These are phyloP conservation scores for Mechanitis mazaeus DNA, from an alignment of 2,888 invertebrate genomes.

Conservation along the genomic window DNA sequence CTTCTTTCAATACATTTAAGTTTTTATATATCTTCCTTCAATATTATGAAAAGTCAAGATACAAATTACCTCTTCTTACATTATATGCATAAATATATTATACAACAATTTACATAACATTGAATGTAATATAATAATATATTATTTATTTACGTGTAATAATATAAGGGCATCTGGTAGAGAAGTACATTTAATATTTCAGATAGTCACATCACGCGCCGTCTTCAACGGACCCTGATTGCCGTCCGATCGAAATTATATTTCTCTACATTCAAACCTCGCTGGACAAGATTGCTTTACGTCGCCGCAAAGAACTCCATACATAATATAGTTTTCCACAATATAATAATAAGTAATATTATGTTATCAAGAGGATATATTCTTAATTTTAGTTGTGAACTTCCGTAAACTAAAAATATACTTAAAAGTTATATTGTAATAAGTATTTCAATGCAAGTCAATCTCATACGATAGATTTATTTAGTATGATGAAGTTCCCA, in stretches of 20 bases:
- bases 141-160: conserved; percentile 21
- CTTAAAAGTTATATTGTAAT: too few species aligned
- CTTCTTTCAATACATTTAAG: too few species aligned
- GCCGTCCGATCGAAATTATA: conserved; percentile 76
- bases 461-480: too few species aligned
- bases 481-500: too few species aligned
- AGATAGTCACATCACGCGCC: conserved; percentile 71
- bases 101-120: background rate
- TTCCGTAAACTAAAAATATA: conserved; percentile 1
- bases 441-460: too few species aligned
- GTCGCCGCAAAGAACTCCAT: conserved; percentile 35
- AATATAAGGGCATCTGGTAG: conserved; percentile 16
- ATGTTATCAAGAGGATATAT: conserved; percentile 9
- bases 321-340: conserved; percentile 27
- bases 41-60: too few species aligned
- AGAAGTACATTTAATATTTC: conserved; percentile 66
- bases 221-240: conserved; percentile 75
- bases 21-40: too few species aligned
- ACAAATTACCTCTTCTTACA: too few species aligned
- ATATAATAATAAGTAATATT: conserved; percentile 32
- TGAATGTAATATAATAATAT: conserved; percentile 13
- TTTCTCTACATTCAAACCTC: conserved; percentile 72
- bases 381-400: background rate
- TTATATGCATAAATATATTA: too few species aligned
- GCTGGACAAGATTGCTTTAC: conserved; percentile 65